Conservation (phyloP, 2,797 vertebrate genomes). For the Babyrousa celebensis region DNA sequence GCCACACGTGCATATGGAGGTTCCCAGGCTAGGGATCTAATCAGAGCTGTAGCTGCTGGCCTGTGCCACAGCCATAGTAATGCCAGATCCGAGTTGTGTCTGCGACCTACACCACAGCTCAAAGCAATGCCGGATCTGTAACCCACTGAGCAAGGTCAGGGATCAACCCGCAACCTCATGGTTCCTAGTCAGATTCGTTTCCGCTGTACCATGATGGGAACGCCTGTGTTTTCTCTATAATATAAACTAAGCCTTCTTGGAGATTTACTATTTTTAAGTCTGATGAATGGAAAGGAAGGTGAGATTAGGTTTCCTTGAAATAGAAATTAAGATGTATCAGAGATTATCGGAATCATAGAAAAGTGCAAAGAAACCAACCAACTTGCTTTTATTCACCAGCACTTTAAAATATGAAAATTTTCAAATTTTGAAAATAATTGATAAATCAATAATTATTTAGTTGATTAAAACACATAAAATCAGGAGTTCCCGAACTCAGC, state of each 20-base stretch:
- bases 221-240: not conserved
- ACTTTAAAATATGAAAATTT: constrained; percentile 4
- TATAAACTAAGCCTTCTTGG: not conserved
- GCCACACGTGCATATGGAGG: no score
- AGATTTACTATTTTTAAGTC: not conserved
- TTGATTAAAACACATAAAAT: not conserved
- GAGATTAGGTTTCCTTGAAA: not conserved
- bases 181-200: no score
- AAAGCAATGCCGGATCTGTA: no score
- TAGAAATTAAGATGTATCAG: not conserved
- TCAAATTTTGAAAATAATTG: not conserved
- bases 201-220: no score
- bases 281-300: not conserved
- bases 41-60: no score
- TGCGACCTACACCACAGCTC: no score
- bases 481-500: no score
- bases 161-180: no score
- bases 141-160: no score
- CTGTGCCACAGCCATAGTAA: no score
- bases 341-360: not conserved
- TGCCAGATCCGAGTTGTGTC: no score
- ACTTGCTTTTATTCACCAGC: not conserved
- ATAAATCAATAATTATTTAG: not conserved
- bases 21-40: no score
- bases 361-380: not conserved